Evolutionary conservation across 1,140 invertebrate species (phyloP), one percentile per base, ranked within the genome.

Genomic region (Antheraea mylitta): DNA sequence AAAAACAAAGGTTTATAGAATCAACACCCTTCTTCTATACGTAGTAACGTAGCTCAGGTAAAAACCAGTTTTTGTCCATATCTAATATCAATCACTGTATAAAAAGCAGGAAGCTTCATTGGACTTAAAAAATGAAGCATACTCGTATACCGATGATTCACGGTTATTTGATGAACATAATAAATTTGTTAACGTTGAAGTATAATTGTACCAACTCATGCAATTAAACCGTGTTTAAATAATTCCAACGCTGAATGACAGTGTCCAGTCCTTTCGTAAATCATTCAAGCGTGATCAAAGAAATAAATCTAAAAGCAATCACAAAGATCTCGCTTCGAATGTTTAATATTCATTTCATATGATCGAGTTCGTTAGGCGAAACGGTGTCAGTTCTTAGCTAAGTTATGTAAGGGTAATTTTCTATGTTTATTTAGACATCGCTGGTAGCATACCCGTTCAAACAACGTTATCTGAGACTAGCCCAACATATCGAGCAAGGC

Each of bases 391-490:
- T 18, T 45, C 60, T 61, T 61, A 22, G 70, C 68, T 72, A 69
- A 72, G 18, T 72, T 72, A 69, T 72, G 64, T 72, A 72, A 72
- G 30, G 67, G 69, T 69, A 66, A 69, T 62, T 69, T 65, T 68
- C 58, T 42, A 59, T 72, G 70, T 72, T 69, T 66, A 66, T 65
- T 67, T 36, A 70, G 64, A 72, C 67, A 66, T 69, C 42, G 64
- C 65, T 74, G 72, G 70, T 81, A 74, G 75, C 73, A 69, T 48
- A 48, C 67, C 67, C 67, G 68, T 76, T 71, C 83, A 76, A 79
- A 82, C 73, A 81, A 69, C 75, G 78, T 85, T 88, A 86, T 86
- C 86, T 71, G 76, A 79, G 74, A 81, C 70, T 78, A 79, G 73
- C 77, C 76, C 79, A 80, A 81, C 75, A 78, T 72, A 69, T 62